Evolutionary conservation across 2,113 vertebrate genomes (phyloP), one percentile per base, ranked within the genome.

Genomic region (Cyanocitta stelleri): DNA sequence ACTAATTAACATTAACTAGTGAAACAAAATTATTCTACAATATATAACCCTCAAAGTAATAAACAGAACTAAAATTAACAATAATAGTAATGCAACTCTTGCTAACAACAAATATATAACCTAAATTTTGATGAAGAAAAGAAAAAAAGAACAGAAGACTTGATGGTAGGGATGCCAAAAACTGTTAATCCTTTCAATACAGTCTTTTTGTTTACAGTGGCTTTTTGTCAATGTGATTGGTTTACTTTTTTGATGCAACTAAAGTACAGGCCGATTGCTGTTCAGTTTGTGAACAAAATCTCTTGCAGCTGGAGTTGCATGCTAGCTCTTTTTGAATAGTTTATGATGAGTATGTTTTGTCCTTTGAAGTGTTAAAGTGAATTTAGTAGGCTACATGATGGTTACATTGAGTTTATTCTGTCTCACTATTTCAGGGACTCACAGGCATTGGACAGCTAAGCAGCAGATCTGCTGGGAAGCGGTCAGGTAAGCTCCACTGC

Each of bases 241-340:
- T 99, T 99, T 99, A 99, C 99, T 99, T 99, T 99, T 99, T 99
- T 99, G 99, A 99, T 99, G 98, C 98, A 98, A 98, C 98, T 98
- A 96, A 97, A 98, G 95, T 91, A 98, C 96, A 97, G 95, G 86
- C 96, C 48, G 75, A 97, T 92, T 94, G 91, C 95, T 98, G 95
- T 97, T 97, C 93, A 95, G 93, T 97, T 97, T 97, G 95, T 95
- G 89, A 93, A 95, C 92, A 93, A 94, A 97, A 87, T 91, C 72
- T 96, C 59, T 97, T 97, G 93, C 97, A 98, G 97, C 97, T 97
- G 97, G 97, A 98, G 97, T 98, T 98, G 98, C 98, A 98, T 98
- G 98, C 98, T 97, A 96, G 89, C 32, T 94, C 80, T 76, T 86
- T 80, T 91, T 86, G 54, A 80, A 82, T 97, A 97, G 95, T 96